Evolutionary conservation across 2,113 vertebrate species (phyloP), one percentile per base, ranked within the genome.

Genomic region (Rostratula benghalensis): DNA sequence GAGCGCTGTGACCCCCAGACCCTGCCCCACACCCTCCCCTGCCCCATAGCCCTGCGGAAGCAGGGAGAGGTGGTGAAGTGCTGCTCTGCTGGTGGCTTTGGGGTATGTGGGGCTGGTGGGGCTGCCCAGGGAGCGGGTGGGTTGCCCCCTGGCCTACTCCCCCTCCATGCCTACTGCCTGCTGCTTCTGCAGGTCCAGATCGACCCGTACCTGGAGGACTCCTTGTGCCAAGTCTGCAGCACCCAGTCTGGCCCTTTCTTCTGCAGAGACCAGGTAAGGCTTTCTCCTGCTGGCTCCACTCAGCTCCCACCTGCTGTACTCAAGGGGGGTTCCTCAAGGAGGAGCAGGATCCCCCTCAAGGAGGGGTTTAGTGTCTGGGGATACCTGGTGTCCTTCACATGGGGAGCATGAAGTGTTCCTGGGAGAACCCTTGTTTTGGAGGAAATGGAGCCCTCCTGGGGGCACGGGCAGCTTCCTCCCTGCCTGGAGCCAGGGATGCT

Each of bases 191-290:
- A 99, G 99, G 99, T 99, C 96, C 99, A 99, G 97, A 99, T 99
- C 0, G 99, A 99, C 95, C 99, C 99, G 0, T 99, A 99, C 96
- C 97, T 99, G 91, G 99, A 99, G 91, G 99, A 99, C 77, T 99
- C 99, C 4, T 98, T 99, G 98, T 99, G 99, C 98, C 99, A 99
- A 83, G 98, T 99, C 91, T 99, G 99, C 98, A 98, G 97, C 61
- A 96, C 98, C 89, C 99, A 99, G 89, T 98, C 99, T 3, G 99
- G 99, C 65, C 99, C 99, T 1, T 99, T 99, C 98, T 99, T 99
- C 97, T 99, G 99, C 97, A 98, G 99, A 97, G 99, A 99, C 95
- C 99, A 99, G 98, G 99, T 99, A 54, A 93, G 97, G 69, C 19
- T 16, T 60, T 24, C 39, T 39, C 39, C 59, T 9, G 20, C 17